Evolutionary conservation across 2,113 vertebrate species (phyloP).

Genomic region (Myiozetetes cayanensis): DNA sequence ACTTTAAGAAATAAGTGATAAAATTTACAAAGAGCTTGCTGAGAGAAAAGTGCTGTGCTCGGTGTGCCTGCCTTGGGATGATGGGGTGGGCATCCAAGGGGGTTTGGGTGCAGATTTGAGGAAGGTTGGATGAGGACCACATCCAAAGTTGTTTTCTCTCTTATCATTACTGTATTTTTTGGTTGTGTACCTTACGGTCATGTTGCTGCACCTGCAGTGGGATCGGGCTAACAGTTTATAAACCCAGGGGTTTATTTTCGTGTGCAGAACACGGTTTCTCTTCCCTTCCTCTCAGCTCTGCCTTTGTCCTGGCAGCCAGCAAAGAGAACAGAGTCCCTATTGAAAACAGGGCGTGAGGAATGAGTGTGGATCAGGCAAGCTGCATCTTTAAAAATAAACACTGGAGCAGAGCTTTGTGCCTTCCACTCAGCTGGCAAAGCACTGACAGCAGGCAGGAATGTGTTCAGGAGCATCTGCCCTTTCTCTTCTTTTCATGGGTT

Average conservation of each 20-base stretch:
- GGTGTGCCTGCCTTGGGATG: neutral
- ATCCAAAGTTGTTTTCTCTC: neutral
- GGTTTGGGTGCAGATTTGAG: neutral
- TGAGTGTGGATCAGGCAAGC: neutral
- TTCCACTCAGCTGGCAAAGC: neutral
- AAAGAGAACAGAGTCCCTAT: neutral
- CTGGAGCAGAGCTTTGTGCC: conserved; percentile 14
- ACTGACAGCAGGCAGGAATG: conserved; percentile 7
- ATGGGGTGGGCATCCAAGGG: neutral
- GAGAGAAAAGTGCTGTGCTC: neutral
- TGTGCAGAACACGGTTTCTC: neutral
- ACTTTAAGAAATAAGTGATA: conserved; percentile 45
- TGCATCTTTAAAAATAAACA: conserved; percentile 27
- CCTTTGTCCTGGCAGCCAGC: neutral
- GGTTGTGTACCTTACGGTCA: neutral
- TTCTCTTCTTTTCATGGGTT: neutral
- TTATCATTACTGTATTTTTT: neutral
- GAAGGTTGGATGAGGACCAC: no score
- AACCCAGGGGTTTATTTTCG: neutral
- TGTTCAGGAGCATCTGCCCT: conserved; percentile 27
- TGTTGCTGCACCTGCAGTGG: neutral
- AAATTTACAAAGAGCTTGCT: neutral
- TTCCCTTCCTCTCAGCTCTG: neutral
- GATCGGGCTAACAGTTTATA: neutral
- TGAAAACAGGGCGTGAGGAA: neutral